Evolutionary conservation across 2,113 vertebrate genomes (phyloP).

Genomic region (Antigone vipio): DNA sequence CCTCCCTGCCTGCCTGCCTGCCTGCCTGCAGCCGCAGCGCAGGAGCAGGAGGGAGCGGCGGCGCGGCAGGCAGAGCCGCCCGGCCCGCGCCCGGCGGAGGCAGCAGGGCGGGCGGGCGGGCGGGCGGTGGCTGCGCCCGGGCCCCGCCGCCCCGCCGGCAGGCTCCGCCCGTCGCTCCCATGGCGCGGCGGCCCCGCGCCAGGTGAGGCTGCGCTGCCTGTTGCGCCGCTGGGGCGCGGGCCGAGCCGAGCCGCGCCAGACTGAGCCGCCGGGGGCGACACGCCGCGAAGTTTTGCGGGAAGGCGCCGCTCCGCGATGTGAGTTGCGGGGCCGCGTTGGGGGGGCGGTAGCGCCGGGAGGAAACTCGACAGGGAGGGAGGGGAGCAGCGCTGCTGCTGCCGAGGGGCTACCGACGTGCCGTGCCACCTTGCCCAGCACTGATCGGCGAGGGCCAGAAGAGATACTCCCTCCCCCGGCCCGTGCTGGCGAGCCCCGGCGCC

Average conservation of each 20-base stretch:
- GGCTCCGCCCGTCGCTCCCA: slow-evolving; percentile 4
- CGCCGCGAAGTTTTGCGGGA: slow-evolving; percentile 25
- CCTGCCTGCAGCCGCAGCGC: slow-evolving; percentile 9
- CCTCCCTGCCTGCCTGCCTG: background rate
- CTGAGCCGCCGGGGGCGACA: background rate
- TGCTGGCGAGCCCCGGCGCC: background rate
- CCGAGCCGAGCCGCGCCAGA: background rate
- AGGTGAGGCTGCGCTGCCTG: slow-evolving; percentile 28
- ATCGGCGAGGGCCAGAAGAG: background rate
- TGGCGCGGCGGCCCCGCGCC: background rate
- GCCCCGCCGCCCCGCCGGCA: background rate
- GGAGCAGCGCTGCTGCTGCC: background rate
- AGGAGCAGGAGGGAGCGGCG: background rate
- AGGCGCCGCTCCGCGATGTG: background rate
- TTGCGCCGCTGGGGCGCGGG: background rate
- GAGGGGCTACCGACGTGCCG: background rate
- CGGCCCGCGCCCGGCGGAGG: background rate
- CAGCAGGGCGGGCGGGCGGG: background rate
- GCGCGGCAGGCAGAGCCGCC: background rate
- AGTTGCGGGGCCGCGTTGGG: background rate
- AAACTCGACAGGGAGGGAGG: background rate
- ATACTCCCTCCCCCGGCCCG: background rate
- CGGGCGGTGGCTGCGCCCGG: background rate
- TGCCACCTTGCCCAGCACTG: background rate
- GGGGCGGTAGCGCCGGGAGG: background rate